Evolutionary conservation across 2,797 vertebrate species (phyloP).

Genomic region (Thalassophryne amazonica): DNA sequence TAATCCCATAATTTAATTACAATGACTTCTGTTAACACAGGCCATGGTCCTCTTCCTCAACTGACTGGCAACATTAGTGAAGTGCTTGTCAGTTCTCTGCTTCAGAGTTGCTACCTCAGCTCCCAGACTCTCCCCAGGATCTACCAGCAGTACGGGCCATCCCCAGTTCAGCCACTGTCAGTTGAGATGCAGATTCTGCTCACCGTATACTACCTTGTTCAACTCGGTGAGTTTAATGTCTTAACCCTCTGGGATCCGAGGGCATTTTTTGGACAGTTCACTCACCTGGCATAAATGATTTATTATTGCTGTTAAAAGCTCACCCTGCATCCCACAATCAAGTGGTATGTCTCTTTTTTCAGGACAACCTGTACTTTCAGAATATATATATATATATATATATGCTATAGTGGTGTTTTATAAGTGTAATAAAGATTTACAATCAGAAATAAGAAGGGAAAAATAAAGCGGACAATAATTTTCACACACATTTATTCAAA

Average conservation of each 20-base stretch:
- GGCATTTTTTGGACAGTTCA: too few relatives aligned
- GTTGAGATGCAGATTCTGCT: slow-evolving; percentile 95
- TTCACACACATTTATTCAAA: too few relatives aligned
- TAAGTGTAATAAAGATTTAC: too few relatives aligned
- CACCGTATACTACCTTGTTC: slow-evolving; percentile 97
- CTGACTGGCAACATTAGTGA: slow-evolving; percentile 90
- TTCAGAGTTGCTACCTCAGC: slow-evolving; percentile 91
- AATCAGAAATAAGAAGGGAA: too few relatives aligned
- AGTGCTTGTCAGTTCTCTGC: slow-evolving; percentile 87
- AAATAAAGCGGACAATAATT: too few relatives aligned
- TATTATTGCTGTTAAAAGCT: too few relatives aligned
- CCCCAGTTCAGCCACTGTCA: slow-evolving; percentile 88
- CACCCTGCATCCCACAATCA: too few relatives aligned
- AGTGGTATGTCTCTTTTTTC: too few relatives aligned
- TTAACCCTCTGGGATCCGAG: background rate
- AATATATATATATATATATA: too few relatives aligned
- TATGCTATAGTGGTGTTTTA: too few relatives aligned
- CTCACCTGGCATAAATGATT: too few relatives aligned
- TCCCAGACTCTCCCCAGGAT: slow-evolving; percentile 89
- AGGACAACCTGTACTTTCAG: too few relatives aligned
- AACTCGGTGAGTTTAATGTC: slow-evolving; percentile 84
- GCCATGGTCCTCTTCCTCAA: slow-evolving; percentile 91
- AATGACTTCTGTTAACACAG: slow-evolving; percentile 60
- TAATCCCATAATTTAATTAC: background rate
- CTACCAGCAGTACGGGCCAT: slow-evolving; percentile 87